phyloP scores from a whole-genome alignment of 2,888 invertebrate genomes.

The Carterocephalus palaemon region DNA sequence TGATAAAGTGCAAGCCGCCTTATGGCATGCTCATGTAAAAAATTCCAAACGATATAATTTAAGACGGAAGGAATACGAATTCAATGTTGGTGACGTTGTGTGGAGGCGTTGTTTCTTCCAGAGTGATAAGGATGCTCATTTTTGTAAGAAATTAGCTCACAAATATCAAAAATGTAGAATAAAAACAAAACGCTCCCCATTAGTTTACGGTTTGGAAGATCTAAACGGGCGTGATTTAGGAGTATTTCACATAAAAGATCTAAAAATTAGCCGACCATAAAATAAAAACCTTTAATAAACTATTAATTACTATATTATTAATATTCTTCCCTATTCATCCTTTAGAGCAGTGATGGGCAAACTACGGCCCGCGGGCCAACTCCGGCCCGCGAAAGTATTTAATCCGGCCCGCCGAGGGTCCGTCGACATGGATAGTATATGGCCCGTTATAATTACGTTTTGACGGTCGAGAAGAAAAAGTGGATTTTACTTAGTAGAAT shows the following conservation, averaged over 20 bases:
- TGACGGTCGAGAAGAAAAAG: too few relatives aligned
- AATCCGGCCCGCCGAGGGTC: too few relatives aligned
- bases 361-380: too few relatives aligned
- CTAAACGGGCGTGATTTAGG: neutral
- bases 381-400: too few relatives aligned
- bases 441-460: too few relatives aligned
- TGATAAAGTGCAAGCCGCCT: constrained; percentile 25
- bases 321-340: too few relatives aligned
- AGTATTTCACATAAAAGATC: constrained; percentile 1
- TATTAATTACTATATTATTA: too few relatives aligned
- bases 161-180: constrained; percentile 21
- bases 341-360: too few relatives aligned
- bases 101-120: constrained; percentile 15
- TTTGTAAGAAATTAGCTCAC: constrained; percentile 23
- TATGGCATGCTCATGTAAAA: constrained; percentile 28
- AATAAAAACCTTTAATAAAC: too few relatives aligned
- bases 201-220: constrained; percentile 26
- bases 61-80: constrained; percentile 26
- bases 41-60: constrained; percentile 30
- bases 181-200: constrained; percentile 34
- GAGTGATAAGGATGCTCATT: constrained; percentile 22
- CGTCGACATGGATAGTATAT: too few relatives aligned
- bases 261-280: too few relatives aligned
- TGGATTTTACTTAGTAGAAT: too few relatives aligned
- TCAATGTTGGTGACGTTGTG: constrained; percentile 32